Evolutionary conservation across 2,888 invertebrate genomes (phyloP).

Genomic region (Hirtodrosophila histrioides): DNA sequence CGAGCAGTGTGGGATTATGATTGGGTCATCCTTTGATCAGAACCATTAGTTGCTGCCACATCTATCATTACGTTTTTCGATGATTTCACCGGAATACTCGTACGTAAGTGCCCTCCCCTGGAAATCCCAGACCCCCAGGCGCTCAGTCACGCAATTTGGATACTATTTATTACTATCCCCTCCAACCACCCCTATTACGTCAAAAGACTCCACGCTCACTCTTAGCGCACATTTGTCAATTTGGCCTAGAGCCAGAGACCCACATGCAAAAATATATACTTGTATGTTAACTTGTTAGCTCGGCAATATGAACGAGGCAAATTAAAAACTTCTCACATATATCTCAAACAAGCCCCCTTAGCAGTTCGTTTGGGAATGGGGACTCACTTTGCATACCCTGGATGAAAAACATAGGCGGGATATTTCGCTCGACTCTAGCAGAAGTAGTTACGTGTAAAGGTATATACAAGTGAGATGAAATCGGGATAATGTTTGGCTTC

Average conservation of each 20-base stretch:
- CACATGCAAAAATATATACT: conserved; percentile 3
- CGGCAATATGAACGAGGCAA: conserved; percentile 4
- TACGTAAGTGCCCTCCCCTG: conserved; percentile 6
- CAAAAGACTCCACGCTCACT: conserved; percentile 2
- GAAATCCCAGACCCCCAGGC: conserved; percentile 41
- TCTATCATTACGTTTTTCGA: conserved; percentile 39
- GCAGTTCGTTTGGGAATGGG: conserved; percentile 7
- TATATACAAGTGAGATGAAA: too few species aligned
- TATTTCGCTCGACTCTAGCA: background rate
- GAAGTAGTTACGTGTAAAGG: too few species aligned
- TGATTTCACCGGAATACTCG: conserved; percentile 24
- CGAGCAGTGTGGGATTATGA: conserved; percentile 8
- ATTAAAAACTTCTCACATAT: conserved; percentile 41
- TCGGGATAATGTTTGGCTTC: too few species aligned
- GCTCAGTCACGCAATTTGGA: conserved; percentile 15
- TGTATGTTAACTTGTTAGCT: background rate
- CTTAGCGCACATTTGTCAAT: conserved; percentile 22
- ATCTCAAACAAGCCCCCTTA: conserved; percentile 28
- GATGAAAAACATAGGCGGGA: background rate
- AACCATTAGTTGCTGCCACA: conserved; percentile 24
- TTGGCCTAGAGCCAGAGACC: conserved; percentile 43
- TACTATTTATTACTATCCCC: background rate
- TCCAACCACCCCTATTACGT: background rate
- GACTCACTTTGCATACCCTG: conserved; percentile 38
- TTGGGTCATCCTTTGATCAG: conserved; percentile 28